Base-by-base conservation (phyloP, 1,140 invertebrate genomes). In the Bombus turneri region DNA sequence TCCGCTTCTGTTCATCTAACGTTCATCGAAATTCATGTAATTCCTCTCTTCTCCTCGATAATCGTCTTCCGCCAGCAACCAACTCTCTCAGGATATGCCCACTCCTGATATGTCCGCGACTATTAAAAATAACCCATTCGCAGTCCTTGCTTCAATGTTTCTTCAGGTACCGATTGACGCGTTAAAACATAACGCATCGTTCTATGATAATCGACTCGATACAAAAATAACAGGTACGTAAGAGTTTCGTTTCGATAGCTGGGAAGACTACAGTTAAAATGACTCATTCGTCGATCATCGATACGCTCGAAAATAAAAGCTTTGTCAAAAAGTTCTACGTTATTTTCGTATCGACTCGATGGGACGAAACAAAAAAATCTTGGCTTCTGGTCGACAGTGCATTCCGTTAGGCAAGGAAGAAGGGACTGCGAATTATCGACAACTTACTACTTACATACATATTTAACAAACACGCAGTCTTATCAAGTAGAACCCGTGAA, bases 401-500 rank as follows among this genome's bases (percentile, higher is more conserved):
- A 85, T 75, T 85, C 78, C 83, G 84, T 84, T 89, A 59, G 87
- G 81, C 69, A 85, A 92, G 88, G 83, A 89, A 80, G 88, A 93
- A 93, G 87, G 91, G 90, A 93, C 90, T 92, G 89, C 92, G 91
- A 94, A 93, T 91, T 85, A 90, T 87, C 90, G 81, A 89, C 88
- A 90, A 77, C 76, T 90, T 74, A 66, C 88, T 92, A 90, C 86
- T 93, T 93, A 91, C 82, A 92, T 92, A 91, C 83, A 89, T 92
- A 92, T 90, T 92, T 91, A 92, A 93, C 91, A 91, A 94, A 94
- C 91, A 91, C 93, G 92, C 94, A 94, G 94, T 95, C 94, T 95
- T 94, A 94, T 94, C 87, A 90, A 88, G 86, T 90, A 90, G 81
- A 91, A 90, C 90, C 90, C 90, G 90, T 91, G 90, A 91, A 86